Conservation (phyloP, 2,113 vertebrate species). For the Callocephalon fimbriatum region DNA sequence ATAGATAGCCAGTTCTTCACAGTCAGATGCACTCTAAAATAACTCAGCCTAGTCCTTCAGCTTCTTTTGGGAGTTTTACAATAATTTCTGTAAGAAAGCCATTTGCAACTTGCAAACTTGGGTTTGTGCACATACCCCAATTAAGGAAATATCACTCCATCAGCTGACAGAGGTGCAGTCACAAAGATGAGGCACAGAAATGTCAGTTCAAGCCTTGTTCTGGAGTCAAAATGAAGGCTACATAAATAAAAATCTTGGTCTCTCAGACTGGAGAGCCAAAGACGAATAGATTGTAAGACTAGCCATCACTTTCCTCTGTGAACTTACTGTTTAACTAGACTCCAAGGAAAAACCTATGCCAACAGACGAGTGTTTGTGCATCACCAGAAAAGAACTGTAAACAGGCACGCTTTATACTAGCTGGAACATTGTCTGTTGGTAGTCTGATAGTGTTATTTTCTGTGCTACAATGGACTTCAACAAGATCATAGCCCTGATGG, state of each 20-base stretch:
- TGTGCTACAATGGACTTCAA: neutral
- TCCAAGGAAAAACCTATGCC: neutral
- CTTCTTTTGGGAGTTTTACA: neutral
- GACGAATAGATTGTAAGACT: neutral
- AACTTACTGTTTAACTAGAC: neutral
- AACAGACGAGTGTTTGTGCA: neutral
- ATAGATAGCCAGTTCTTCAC: neutral
- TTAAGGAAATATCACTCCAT: neutral
- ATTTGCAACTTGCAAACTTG: neutral
- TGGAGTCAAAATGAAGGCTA: neutral
- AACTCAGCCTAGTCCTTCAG: neutral
- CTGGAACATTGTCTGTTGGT: neutral
- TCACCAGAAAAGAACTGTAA: neutral
- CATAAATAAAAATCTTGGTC: neutral
- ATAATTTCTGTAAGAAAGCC: neutral
- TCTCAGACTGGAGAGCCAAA: neutral
- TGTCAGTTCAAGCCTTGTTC: neutral
- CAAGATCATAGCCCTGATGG: neutral
- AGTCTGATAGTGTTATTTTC: neutral
- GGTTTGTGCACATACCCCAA: neutral
- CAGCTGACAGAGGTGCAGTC: neutral
- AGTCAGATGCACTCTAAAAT: neutral
- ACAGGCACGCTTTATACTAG: neutral
- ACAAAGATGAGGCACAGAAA: neutral
- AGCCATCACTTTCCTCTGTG: neutral